Conservation (phyloP, 2,113 vertebrate species). For the Sylvilagus bachmani region DNA sequence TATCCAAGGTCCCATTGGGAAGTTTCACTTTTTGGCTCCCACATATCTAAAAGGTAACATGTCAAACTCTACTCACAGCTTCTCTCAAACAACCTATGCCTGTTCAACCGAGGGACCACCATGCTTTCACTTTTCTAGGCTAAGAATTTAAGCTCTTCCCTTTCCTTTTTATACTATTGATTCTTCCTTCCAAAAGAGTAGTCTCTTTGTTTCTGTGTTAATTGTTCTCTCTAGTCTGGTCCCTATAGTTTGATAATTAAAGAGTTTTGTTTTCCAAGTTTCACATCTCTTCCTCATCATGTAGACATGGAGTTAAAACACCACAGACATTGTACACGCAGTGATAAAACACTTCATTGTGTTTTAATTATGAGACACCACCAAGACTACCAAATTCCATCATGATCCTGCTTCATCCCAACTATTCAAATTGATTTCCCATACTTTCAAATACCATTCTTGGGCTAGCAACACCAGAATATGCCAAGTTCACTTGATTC, state of each 20-base stretch:
- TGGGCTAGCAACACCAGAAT: background rate
- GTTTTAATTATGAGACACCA: background rate
- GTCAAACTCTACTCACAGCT: background rate
- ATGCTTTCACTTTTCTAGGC: background rate
- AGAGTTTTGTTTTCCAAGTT: background rate
- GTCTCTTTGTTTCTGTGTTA: background rate
- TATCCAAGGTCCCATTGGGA: background rate
- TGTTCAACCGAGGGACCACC: background rate
- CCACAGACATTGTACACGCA: background rate
- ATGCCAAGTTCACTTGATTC: background rate
- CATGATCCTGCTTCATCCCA: background rate
- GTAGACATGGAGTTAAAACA: no score
- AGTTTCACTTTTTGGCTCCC: background rate
- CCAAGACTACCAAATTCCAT: background rate
- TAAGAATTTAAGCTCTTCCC: background rate
- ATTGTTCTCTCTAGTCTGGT: background rate
- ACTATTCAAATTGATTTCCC: background rate
- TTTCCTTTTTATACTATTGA: background rate
- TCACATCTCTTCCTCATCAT: background rate
- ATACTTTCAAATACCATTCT: background rate
- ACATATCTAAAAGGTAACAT: background rate
- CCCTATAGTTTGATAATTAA: background rate
- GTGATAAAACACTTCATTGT: background rate
- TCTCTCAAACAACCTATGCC: background rate
- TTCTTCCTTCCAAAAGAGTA: background rate